Percentiles rank a stretch among this genome's conserved stretches.
phyloP scores from a whole-genome alignment of 2,113 vertebrate genomes.

The Hylia prasina region DNA sequence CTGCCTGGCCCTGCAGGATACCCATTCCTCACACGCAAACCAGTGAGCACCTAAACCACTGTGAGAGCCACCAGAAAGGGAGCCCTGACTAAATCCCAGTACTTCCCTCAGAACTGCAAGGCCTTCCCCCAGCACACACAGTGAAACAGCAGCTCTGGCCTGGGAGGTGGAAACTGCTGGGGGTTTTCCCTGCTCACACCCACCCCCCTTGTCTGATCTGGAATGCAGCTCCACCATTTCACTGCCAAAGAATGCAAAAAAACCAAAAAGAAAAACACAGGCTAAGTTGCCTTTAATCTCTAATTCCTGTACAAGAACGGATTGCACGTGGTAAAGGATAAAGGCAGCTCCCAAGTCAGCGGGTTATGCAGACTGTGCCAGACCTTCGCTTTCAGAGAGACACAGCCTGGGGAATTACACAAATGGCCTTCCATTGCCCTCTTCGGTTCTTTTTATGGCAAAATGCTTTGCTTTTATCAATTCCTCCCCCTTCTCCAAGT shows the following conservation, averaged over 20 bases:
- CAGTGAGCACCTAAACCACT: accelerated
- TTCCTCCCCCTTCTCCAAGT: slow-evolving; percentile 60
- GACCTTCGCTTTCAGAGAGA: slow-evolving; percentile 77
- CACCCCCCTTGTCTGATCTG: neutral
- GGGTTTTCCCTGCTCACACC: neutral
- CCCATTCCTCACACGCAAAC: accelerated
- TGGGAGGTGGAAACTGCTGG: neutral
- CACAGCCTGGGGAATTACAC: slow-evolving; percentile 75
- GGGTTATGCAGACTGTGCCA: slow-evolving; percentile 67
- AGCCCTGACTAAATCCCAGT: neutral
- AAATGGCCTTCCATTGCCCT: slow-evolving; percentile 79
- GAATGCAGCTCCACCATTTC: neutral
- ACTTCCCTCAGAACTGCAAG: neutral
- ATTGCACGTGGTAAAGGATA: slow-evolving; percentile 53
- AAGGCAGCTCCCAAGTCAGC: slow-evolving; percentile 68
- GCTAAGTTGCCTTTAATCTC: slow-evolving; percentile 77
- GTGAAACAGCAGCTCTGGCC: neutral
- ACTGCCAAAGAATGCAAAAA: neutral
- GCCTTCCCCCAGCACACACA: accelerated
- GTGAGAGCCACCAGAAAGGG: accelerated
- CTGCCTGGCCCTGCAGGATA: accelerated
- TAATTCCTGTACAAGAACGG: slow-evolving; percentile 68
- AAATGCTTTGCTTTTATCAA: slow-evolving; percentile 78
- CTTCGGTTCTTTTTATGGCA: slow-evolving; percentile 75
- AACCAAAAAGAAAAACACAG: slow-evolving; percentile 28